These are phyloP conservation scores for Digitonthophagus gazella DNA, from an alignment of 2,888 invertebrate genomes.

Conservation along the genomic window DNA sequence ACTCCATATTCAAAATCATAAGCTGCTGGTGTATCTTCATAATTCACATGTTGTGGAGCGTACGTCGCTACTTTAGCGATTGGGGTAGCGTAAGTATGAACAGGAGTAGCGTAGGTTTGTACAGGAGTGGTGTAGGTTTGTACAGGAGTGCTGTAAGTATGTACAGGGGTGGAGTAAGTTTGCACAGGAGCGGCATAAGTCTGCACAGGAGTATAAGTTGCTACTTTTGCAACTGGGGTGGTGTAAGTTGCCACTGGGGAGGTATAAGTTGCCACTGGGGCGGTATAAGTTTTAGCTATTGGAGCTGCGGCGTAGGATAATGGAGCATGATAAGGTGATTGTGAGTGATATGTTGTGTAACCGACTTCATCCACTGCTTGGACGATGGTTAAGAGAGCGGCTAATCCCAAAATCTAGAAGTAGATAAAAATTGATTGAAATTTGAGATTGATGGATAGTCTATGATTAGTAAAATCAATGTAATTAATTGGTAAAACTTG, in stretches of 20 bases:
- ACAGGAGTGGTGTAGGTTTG: conserved; percentile 51
- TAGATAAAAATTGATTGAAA: not conserved
- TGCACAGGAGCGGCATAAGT: conserved; percentile 29
- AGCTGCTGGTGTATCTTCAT: conserved; percentile 49
- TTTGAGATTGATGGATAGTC: no score
- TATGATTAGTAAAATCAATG: no score
- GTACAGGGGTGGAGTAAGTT: conserved; percentile 47
- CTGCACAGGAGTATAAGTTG: conserved; percentile 23
- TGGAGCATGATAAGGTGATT: not conserved
- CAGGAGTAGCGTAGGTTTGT: conserved; percentile 29
- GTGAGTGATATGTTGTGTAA: conserved; percentile 28
- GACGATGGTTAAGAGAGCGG: conserved; percentile 30
- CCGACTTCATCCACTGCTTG: conserved; percentile 33
- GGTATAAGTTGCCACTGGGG: conserved; percentile 21
- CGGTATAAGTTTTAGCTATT: conserved; percentile 14
- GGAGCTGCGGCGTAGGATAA: conserved; percentile 19
- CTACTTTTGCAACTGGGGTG: conserved; percentile 32
- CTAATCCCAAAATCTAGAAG: conserved; percentile 31
- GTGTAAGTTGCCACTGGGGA: conserved; percentile 26
- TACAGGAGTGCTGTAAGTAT: conserved; percentile 50
- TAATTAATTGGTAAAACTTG: no score
- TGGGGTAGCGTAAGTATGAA: conserved; percentile 29
- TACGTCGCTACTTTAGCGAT: conserved; percentile 27
- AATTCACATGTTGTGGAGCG: conserved; percentile 37
- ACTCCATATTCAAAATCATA: conserved; percentile 54